Percentiles rank a stretch among this genome's conserved stretches.
Conservation (phyloP, 2,113 vertebrate genomes). For the Brachyhypopomus gauderio region DNA sequence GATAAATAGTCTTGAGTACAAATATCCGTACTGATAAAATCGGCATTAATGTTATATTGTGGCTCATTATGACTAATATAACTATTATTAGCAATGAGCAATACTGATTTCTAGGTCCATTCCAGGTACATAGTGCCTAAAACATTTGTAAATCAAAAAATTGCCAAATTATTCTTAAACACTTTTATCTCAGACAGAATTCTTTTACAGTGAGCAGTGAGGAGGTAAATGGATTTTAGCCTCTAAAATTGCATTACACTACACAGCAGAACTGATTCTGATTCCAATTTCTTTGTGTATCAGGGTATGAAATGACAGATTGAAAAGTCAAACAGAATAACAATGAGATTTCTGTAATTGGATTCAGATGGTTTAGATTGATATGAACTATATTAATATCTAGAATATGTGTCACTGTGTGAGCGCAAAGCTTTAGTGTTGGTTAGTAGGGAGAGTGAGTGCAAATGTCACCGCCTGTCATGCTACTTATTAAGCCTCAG, state of each 20-base stretch:
- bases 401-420: not conserved
- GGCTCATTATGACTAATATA: not conserved
- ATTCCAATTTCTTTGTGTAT: slow-evolving; percentile 37
- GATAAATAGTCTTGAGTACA: slow-evolving; percentile 1
- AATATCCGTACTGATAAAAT: not conserved
- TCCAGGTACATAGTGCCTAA: not conserved
- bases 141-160: not conserved
- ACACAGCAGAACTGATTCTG: not conserved
- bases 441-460: not conserved
- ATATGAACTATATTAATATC: slow-evolving; percentile 8
- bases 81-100: not conserved
- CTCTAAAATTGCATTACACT: not conserved
- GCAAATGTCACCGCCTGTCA: not conserved
- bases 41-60: not conserved
- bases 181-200: slow-evolving; percentile 12
- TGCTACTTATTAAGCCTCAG: not conserved
- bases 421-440: not conserved
- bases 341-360: slow-evolving; percentile 47
- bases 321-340: slow-evolving; percentile 34
- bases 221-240: slow-evolving; percentile 56
- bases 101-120: slow-evolving; percentile 1
- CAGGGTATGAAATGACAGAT: slow-evolving; percentile 49
- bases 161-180: slow-evolving; percentile 1
- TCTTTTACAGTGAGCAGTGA: slow-evolving; percentile 58
- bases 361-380: slow-evolving; percentile 11